A percentile compares a stretch with the other conserved stretches of the same genome.
phyloP scores from a whole-genome alignment of 2,113 vertebrate genomes.

The Myotis brandtii region DNA sequence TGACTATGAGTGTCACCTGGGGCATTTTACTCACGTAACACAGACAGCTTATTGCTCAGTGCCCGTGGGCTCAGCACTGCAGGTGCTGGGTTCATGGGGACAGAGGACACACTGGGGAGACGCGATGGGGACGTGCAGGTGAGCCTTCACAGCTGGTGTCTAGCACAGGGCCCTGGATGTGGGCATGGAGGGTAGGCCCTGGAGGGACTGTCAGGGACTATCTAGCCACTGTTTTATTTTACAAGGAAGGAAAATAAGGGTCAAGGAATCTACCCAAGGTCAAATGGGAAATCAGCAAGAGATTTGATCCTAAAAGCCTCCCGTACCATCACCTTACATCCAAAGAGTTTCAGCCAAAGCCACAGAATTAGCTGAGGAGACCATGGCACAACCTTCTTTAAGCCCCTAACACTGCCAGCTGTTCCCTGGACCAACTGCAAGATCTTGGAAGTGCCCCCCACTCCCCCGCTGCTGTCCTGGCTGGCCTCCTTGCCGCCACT shows the following conservation, averaged over 20 bases:
- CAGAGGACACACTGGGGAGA: neutral
- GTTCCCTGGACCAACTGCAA: neutral
- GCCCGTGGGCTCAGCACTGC: neutral
- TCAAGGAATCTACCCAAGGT: neutral
- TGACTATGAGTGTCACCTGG: neutral
- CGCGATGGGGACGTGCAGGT: neutral
- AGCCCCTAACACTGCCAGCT: neutral
- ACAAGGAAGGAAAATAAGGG: constrained; percentile 11
- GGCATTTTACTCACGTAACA: too few species aligned
- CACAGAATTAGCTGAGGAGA: neutral
- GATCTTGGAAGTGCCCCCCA: neutral
- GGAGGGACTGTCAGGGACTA: neutral
- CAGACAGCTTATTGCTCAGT: neutral
- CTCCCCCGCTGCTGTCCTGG: neutral
- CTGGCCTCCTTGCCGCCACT: neutral
- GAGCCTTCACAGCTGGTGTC: neutral
- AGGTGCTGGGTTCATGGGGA: neutral
- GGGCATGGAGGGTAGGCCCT: neutral
- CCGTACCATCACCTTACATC: neutral
- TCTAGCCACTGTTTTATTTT: neutral
- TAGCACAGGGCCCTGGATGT: neutral
- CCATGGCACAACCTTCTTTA: neutral
- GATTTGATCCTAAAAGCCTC: neutral
- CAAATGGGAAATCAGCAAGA: neutral
- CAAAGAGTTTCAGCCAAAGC: neutral